These are phyloP conservation scores for Rhyacichthys aspro DNA, from an alignment of 2,797 vertebrate species.

Conservation along the genomic window DNA sequence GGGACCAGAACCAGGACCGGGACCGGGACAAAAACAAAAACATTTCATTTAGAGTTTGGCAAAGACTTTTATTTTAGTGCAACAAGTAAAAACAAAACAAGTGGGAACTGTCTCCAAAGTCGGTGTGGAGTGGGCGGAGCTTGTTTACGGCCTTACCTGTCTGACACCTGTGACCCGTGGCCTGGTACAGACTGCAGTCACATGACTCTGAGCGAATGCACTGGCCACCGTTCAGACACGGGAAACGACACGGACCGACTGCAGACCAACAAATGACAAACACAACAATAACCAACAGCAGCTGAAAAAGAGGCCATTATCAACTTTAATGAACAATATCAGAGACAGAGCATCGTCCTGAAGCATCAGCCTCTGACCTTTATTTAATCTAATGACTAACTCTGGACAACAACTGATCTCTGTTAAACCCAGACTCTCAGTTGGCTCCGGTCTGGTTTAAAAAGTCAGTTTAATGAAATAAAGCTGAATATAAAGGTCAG, in stretches of 20 bases:
- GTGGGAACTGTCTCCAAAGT: neutral
- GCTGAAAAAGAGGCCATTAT: no score
- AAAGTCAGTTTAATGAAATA: no score
- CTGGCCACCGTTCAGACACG: constrained; percentile 92
- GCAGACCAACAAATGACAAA: constrained; percentile 13
- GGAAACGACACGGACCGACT: constrained; percentile 65
- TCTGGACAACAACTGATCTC: neutral
- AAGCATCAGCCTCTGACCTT: no score
- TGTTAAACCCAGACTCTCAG: neutral
- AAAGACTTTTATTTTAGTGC: no score
- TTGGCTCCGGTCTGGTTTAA: no score
- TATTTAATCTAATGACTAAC: constrained; percentile 3
- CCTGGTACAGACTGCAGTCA: constrained; percentile 93
- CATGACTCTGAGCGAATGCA: constrained; percentile 85
- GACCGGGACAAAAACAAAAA: no score
- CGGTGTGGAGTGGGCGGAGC: neutral
- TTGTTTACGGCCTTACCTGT: constrained; percentile 79
- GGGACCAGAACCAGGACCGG: no score
- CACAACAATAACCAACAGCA: neutral
- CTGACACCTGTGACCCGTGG: constrained; percentile 89
- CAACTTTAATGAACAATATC: no score
- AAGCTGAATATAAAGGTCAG: no score
- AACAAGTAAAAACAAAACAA: neutral
- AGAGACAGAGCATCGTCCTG: neutral
- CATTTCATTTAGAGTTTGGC: no score